Conservation (phyloP, 2,888 invertebrate genomes). For the Epirrhoe tristata region DNA sequence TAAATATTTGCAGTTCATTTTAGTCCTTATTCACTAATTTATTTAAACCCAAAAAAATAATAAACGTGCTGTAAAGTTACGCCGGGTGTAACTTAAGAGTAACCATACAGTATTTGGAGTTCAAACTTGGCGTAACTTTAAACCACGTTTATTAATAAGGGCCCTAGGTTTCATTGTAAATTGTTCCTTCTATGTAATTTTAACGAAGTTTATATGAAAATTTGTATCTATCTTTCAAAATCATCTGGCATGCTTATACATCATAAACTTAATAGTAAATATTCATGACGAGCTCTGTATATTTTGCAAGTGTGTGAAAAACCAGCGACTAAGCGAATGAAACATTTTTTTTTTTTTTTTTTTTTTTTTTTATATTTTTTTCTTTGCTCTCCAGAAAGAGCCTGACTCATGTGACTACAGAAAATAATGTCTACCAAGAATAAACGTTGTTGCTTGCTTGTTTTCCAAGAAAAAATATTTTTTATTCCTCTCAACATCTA, state of each 20-base stretch:
- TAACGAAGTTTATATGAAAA: too few species aligned
- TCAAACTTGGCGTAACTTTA: too few species aligned
- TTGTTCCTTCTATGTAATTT: too few species aligned
- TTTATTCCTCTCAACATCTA: neutral
- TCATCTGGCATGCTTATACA: neutral
- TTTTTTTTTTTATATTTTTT: constrained; percentile 9
- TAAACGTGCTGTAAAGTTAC: too few species aligned
- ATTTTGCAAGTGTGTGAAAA: neutral
- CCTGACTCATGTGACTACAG: neutral
- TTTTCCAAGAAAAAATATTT: neutral
- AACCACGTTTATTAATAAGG: too few species aligned
- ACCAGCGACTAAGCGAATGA: constrained; percentile 1
- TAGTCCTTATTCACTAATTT: neutral
- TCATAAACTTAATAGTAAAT: neutral
- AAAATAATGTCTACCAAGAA: neutral
- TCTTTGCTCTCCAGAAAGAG: constrained; percentile 9
- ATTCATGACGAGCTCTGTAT: neutral
- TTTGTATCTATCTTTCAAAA: neutral
- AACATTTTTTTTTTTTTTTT: constrained; percentile 4
- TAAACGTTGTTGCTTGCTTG: constrained; percentile 3
- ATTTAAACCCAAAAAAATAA: too few species aligned
- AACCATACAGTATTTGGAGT: too few species aligned
- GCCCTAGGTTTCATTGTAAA: too few species aligned
- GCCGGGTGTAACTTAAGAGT: too few species aligned
- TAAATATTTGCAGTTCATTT: neutral